Evolutionary conservation across 2,888 invertebrate species (phyloP).

Genomic region (Synergus itoensis): DNA sequence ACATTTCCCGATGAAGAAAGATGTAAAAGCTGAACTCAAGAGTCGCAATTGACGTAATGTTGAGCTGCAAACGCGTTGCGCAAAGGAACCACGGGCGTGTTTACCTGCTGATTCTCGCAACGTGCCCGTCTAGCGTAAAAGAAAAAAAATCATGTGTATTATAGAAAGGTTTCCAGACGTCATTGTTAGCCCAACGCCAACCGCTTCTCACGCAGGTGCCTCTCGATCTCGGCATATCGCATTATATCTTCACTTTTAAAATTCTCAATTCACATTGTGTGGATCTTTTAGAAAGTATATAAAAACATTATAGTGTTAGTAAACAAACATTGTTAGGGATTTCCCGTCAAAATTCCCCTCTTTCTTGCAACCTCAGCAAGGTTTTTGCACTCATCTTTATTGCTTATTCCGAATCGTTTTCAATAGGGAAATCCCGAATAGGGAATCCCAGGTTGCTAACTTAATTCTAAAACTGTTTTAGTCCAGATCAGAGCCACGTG

Average conservation of each 20-base stretch:
- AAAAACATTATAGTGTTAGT: constrained; percentile 44
- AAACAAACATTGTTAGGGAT: neutral
- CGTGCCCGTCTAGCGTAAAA: constrained; percentile 44
- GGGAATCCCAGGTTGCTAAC: neutral
- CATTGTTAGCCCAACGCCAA: constrained; percentile 44
- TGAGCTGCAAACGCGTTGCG: constrained; percentile 51
- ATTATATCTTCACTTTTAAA: constrained; percentile 48
- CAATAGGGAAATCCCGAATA: neutral
- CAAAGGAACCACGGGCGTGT: constrained; percentile 57
- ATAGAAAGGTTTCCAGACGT: constrained; percentile 53
- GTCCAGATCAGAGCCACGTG: constrained; percentile 19
- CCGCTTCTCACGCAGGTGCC: constrained; percentile 56
- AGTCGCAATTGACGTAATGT: constrained; percentile 53
- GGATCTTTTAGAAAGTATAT: constrained; percentile 48
- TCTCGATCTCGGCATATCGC: constrained; percentile 50
- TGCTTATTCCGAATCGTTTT: no score
- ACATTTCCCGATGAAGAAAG: neutral
- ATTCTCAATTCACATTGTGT: constrained; percentile 50
- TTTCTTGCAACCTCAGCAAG: neutral
- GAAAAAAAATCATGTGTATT: constrained; percentile 49
- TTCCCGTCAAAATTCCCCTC: neutral
- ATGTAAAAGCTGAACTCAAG: constrained; percentile 42
- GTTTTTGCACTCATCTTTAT: no score
- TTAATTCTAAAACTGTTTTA: neutral
- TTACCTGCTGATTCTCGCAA: constrained; percentile 53